Conservation (phyloP, 2,797 vertebrate species). For the Pelodytes ibericus region DNA sequence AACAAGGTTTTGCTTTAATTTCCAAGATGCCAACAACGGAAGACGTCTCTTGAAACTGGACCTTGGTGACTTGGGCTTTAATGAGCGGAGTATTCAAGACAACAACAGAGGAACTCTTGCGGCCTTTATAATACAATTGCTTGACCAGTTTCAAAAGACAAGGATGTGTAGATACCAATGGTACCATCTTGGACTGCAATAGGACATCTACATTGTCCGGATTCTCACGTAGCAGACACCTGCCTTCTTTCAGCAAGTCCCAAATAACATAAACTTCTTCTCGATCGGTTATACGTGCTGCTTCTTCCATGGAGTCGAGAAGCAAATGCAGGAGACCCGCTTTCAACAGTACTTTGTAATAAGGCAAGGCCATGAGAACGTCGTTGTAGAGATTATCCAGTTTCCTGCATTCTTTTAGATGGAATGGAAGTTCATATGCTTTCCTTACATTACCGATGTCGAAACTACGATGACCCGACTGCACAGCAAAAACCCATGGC, state of each 20-base stretch:
- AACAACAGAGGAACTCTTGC: constrained; percentile 60
- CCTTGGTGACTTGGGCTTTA: constrained; percentile 52
- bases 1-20: constrained; percentile 53
- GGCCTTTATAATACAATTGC: constrained; percentile 60
- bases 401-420: constrained; percentile 69
- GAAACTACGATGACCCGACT: constrained; percentile 15
- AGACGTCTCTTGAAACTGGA: constrained; percentile 46
- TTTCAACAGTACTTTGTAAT: constrained; percentile 72
- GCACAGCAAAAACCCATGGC: constrained; percentile 65
- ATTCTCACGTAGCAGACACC: constrained; percentile 65
- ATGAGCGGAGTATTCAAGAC: constrained; percentile 65
- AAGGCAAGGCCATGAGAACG: constrained; percentile 68
- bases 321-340: constrained; percentile 67
- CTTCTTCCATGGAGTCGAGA: constrained; percentile 66
- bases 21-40: constrained; percentile 57
- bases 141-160: constrained; percentile 61
- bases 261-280: constrained; percentile 69
- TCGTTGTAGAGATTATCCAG: constrained; percentile 61
- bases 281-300: constrained; percentile 51
- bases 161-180: constrained; percentile 68
- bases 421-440: constrained; percentile 72
- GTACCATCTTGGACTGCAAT: constrained; percentile 71
- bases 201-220: constrained; percentile 65
- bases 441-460: constrained; percentile 67
- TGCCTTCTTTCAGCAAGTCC: constrained; percentile 64